phyloP scores from a whole-genome alignment of 1,140 invertebrate species.

The Cecropterus lyciades region DNA sequence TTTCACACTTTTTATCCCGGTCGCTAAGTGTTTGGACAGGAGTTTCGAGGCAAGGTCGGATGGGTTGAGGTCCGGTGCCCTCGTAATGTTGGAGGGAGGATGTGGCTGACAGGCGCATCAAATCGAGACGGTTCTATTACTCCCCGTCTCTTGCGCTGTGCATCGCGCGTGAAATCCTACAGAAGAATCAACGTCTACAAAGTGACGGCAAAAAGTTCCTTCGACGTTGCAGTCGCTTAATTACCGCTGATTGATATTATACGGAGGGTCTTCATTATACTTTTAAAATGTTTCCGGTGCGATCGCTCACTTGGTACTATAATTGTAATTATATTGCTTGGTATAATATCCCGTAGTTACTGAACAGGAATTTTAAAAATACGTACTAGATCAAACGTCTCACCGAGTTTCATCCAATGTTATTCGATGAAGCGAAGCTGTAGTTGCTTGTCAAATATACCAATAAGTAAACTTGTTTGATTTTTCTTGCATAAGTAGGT shows the following conservation, averaged over 20 bases:
- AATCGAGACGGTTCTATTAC: conserved; percentile 69
- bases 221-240: conserved; percentile 50
- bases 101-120: conserved; percentile 63
- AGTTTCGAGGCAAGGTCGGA: conserved; percentile 45
- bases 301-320: background rate
- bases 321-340: background rate
- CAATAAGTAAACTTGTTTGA: no score
- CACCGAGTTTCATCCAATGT: no score
- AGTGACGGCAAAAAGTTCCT: conserved; percentile 51
- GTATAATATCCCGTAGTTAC: background rate
- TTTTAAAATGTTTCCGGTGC: conserved; percentile 49
- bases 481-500: no score
- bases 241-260: conserved; percentile 61
- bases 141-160: conserved; percentile 54
- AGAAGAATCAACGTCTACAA: conserved; percentile 54
- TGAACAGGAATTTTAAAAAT: background rate
- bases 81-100: conserved; percentile 58
- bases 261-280: conserved; percentile 49
- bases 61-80: conserved; percentile 43
- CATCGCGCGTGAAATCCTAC: conserved; percentile 63
- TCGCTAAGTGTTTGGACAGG: conserved; percentile 65
- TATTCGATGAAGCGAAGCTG: no score
- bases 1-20: conserved; percentile 70
- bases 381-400: no score
- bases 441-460: no score